Evolutionary conservation across 2,113 vertebrate genomes (phyloP).

Genomic region (Cichladusa arquata): DNA sequence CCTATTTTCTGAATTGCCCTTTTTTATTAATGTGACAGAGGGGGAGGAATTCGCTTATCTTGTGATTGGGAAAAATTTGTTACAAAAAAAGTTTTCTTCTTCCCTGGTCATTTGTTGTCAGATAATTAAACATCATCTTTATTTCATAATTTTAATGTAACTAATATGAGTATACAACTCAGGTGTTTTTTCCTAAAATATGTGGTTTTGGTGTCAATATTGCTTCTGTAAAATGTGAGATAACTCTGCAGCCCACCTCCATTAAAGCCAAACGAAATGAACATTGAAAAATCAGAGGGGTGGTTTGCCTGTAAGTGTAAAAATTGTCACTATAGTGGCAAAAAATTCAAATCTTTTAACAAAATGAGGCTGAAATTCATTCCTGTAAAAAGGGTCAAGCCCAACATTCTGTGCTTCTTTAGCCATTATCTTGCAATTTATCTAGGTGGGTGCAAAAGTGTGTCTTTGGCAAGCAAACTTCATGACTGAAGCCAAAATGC

Average conservation of each 20-base stretch:
- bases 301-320: background rate
- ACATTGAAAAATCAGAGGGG: background rate
- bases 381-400: constrained; percentile 23
- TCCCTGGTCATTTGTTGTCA: background rate
- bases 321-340: background rate
- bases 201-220: background rate
- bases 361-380: constrained; percentile 36
- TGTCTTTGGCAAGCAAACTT: background rate
- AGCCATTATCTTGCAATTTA: background rate
- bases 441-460: background rate
- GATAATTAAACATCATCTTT: background rate
- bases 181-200: background rate
- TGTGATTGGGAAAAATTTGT: background rate
- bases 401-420: background rate
- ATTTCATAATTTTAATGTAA: background rate
- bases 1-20: background rate
- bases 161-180: background rate
- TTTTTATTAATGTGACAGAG: background rate
- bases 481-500: background rate
- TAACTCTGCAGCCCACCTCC: constrained; percentile 3
- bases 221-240: background rate
- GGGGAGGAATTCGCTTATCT: background rate
- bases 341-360: background rate
- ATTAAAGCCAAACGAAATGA: background rate
- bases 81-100: background rate